Evolutionary conservation across 2,113 vertebrate genomes (phyloP), one percentile per base, ranked within the genome.

Genomic region (Podiceps cristatus): DNA sequence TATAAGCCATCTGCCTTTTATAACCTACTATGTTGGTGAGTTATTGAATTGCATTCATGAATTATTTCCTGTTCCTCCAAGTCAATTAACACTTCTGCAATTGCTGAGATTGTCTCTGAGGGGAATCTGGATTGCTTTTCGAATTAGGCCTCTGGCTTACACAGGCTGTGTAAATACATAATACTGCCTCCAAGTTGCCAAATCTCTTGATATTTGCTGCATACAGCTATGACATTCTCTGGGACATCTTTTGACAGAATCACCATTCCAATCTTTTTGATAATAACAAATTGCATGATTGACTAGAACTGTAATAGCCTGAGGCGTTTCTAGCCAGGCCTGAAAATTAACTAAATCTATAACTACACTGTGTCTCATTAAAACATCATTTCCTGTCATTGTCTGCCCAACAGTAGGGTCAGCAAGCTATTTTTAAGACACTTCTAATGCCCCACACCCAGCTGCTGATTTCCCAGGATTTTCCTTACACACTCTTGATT

Each of bases 281-380:
- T 95, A 78, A 53, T 75, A 79, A 92, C 31, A 90, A 78, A 95
- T 83, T 64, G 22, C 44, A 55, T 94, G 82, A 94, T 78, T 93
- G 74, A 85, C 74, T 78, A 78, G 31, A 63, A 59, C 14, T 79
- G 22, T 86, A 88, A 88, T 59, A 94, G 78, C 44, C 44, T 79
- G n/a, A 86, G 58, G 58, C 64, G 59, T 45, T 90, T 90, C 56
- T 44, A 96, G 25, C 13, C 29, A 95, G 66, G 40, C 31, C 71
- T 88, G 86, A 96, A 90, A 95, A 92, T 90, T 79, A 97, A 86
- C 49, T 79, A 90, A 75, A 92, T 94, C 66, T 92, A 23, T 90
- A 52, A 86, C 31, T 83, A 64, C 23, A 6, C 1, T 50, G 5
- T 58, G 45, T 86, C 71, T 47, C 89, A 79, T 92, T 94, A 86